Evolutionary conservation across 2,888 invertebrate species (phyloP).

Genomic region (Cheilosia vulpina): DNA sequence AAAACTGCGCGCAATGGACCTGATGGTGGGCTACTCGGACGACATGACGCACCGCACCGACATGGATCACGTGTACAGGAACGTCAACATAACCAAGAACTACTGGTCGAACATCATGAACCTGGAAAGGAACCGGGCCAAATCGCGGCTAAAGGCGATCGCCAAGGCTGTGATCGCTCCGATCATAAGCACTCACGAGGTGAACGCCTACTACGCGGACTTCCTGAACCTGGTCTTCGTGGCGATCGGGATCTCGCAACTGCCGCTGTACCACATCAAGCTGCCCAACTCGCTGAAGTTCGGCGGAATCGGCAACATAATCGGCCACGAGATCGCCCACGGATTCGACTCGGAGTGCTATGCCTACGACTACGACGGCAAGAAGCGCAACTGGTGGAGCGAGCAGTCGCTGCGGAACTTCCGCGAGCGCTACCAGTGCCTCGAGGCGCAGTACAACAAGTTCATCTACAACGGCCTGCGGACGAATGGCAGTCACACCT

Average conservation of each 20-base stretch:
- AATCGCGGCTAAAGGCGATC: constrained; percentile 77
- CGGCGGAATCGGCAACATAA: constrained; percentile 80
- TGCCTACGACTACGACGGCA: constrained; percentile 80
- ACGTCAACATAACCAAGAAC: constrained; percentile 77
- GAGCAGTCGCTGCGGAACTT: constrained; percentile 79
- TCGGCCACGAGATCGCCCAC: constrained; percentile 81
- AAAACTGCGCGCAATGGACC: constrained; percentile 80
- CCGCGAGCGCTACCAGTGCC: constrained; percentile 80
- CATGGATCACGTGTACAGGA: constrained; percentile 77
- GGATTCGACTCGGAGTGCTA: constrained; percentile 81
- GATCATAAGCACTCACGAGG: constrained; percentile 79
- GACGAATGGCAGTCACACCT: constrained; percentile 81
- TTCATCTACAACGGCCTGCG: constrained; percentile 78
- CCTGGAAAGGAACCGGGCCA: constrained; percentile 78
- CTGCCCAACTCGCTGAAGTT: constrained; percentile 80
- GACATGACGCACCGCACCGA: constrained; percentile 78
- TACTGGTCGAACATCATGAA: constrained; percentile 78
- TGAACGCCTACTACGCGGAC: constrained; percentile 81
- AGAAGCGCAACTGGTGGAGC: constrained; percentile 80
- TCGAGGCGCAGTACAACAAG: constrained; percentile 81
- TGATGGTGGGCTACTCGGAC: constrained; percentile 80
- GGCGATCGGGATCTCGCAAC: constrained; percentile 80
- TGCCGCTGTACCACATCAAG: constrained; percentile 79
- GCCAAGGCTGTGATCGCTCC: constrained; percentile 79
- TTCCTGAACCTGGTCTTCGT: constrained; percentile 80